These are phyloP conservation scores for Drosophila lacteicornis DNA, from an alignment of 1,140 invertebrate species.

Conservation along the genomic window DNA sequence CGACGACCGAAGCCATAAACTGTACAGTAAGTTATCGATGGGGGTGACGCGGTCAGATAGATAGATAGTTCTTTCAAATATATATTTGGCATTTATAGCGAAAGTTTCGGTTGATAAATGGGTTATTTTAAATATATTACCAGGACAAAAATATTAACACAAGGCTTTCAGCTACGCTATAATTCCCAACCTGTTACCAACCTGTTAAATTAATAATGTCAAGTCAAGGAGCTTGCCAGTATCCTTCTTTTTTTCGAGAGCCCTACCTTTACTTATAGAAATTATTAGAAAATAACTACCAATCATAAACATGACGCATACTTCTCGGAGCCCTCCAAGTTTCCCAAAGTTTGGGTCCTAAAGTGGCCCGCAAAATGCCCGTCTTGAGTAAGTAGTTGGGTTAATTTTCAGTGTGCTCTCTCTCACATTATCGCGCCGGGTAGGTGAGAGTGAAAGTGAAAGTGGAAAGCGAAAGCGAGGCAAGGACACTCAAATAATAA, in stretches of 20 bases:
- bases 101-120: constrained; percentile 1
- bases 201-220: neutral
- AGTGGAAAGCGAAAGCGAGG: constrained; percentile 20
- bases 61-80: neutral
- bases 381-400: constrained; percentile 31
- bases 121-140: neutral
- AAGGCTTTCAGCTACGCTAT: no score
- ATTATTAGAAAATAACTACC: constrained; percentile 7
- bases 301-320: constrained; percentile 28
- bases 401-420: constrained; percentile 29
- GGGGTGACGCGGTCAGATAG: neutral
- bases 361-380: constrained; percentile 15
- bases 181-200: no score
- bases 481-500: constrained; percentile 55
- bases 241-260: neutral
- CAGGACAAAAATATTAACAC: no score
- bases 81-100: neutral
- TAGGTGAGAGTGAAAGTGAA: constrained; percentile 10
- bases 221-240: no score
- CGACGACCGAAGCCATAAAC: constrained; percentile 27
- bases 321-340: constrained; percentile 8
- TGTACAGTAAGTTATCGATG: constrained; percentile 34
- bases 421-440: neutral
- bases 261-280: neutral
- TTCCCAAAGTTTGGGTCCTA: constrained; percentile 7